These are phyloP conservation scores for Willisornis vidua DNA, from an alignment of 2,113 vertebrate species.

Conservation along the genomic window DNA sequence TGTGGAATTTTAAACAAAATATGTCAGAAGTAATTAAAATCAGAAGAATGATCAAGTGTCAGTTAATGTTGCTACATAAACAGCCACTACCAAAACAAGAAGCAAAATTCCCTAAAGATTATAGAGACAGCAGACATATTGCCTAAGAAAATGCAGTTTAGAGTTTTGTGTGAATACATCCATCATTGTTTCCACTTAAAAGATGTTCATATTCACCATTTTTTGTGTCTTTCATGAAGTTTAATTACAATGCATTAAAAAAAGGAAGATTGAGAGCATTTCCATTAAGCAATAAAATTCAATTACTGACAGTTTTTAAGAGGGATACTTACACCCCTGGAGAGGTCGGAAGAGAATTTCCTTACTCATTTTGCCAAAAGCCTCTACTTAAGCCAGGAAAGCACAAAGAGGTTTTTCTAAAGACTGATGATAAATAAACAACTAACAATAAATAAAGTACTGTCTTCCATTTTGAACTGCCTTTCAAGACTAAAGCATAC, in stretches of 20 bases:
- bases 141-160: neutral
- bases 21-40: constrained; percentile 60
- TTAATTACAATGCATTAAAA: neutral
- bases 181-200: neutral
- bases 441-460: neutral
- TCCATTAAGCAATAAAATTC: neutral
- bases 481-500: accelerated
- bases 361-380: neutral
- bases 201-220: neutral
- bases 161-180: neutral
- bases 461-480: neutral
- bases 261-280: neutral
- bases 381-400: neutral
- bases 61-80: constrained; percentile 5
- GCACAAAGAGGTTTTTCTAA: neutral
- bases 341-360: constrained; percentile 4
- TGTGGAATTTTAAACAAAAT: constrained; percentile 61
- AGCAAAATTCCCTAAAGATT: neutral
- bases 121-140: neutral
- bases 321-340: neutral
- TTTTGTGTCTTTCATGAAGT: neutral
- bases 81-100: constrained; percentile 34
- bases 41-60: constrained; percentile 38
- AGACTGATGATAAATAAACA: neutral
- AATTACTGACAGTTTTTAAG: neutral